phyloP scores from a whole-genome alignment of 2,888 invertebrate genomes.

The Polydrusus tereticollis region DNA sequence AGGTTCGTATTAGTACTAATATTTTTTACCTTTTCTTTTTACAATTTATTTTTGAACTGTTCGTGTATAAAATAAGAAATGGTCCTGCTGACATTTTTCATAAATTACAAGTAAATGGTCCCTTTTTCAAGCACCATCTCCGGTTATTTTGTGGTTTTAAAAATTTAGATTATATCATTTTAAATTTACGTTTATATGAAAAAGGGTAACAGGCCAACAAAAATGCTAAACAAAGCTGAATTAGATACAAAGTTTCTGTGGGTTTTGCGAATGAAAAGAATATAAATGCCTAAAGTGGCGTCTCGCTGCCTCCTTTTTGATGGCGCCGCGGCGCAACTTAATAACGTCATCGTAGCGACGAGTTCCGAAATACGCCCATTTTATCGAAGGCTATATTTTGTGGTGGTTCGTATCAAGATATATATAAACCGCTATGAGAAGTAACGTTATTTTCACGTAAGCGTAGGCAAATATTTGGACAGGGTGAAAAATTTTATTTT shows the following conservation, averaged over 20 bases:
- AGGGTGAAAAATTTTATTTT: slow-evolving; percentile 41
- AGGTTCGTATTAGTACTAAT: no score
- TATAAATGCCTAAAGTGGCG: slow-evolving; percentile 58
- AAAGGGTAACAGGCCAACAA: slow-evolving; percentile 28
- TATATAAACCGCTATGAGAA: slow-evolving; percentile 21
- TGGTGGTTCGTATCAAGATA: slow-evolving; percentile 42
- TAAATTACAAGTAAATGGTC: slow-evolving; percentile 25
- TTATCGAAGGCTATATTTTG: slow-evolving; percentile 53
- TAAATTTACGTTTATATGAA: slow-evolving; percentile 28
- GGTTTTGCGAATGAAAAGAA: slow-evolving; percentile 45
- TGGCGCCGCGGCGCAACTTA: slow-evolving; percentile 60
- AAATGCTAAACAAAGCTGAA: slow-evolving; percentile 41
- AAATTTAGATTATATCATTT: slow-evolving; percentile 29
- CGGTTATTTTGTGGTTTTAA: slow-evolving; percentile 20
- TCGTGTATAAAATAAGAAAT: slow-evolving; percentile 1
- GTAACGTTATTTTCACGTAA: slow-evolving; percentile 44
- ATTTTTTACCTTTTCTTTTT: no score
- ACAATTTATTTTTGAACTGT: neutral
- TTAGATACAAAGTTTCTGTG: slow-evolving; percentile 40
- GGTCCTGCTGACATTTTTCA: slow-evolving; percentile 13
- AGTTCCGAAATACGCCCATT: slow-evolving; percentile 58
- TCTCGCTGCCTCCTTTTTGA: slow-evolving; percentile 57
- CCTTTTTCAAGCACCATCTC: slow-evolving; percentile 5
- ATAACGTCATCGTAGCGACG: slow-evolving; percentile 61
- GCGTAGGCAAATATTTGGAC: slow-evolving; percentile 46